Evolutionary conservation across 64 coral and sea anemone genomes (phyloP).

Genomic region (Anthopleura sola): DNA sequence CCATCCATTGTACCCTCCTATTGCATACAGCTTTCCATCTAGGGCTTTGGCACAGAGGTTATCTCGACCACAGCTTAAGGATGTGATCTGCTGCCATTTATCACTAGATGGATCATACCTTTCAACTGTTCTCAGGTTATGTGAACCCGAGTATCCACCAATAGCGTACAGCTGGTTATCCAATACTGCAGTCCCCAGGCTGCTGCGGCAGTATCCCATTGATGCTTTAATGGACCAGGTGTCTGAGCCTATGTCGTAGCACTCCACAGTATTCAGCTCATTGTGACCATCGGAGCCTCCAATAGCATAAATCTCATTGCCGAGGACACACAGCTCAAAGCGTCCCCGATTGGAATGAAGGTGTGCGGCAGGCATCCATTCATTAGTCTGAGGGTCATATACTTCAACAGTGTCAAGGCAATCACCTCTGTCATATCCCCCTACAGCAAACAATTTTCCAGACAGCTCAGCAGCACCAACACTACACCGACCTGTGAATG

Average conservation of each 20-base stretch:
- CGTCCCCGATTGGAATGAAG: slow-evolving; percentile 69
- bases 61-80: slow-evolving; percentile 70
- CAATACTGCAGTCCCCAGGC: slow-evolving; percentile 61
- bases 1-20: slow-evolving; percentile 92
- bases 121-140: slow-evolving; percentile 71
- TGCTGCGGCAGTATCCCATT: slow-evolving; percentile 73
- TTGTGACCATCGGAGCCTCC: slow-evolving; percentile 80
- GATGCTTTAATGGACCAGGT: slow-evolving; percentile 49
- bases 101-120: slow-evolving; percentile 46
- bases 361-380: slow-evolving; percentile 79
- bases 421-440: slow-evolving; percentile 94
- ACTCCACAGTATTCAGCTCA: slow-evolving; percentile 74
- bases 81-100: slow-evolving; percentile 43
- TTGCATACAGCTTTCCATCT: slow-evolving; percentile 74
- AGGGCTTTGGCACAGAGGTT: slow-evolving; percentile 71
- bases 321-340: slow-evolving; percentile 58
- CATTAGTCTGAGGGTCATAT: slow-evolving; percentile 70
- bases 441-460: slow-evolving; percentile 93
- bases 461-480: slow-evolving; percentile 66
- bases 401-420: slow-evolving; percentile 81
- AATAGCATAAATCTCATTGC: slow-evolving; percentile 68
- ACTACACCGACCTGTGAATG: slow-evolving; percentile 74
- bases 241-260: slow-evolving; percentile 42
- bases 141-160: slow-evolving; percentile 73
- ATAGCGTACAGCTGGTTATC: slow-evolving; percentile 51